A percentile compares a stretch with the other conserved stretches of the same genome.
Conservation (phyloP, 2,797 vertebrate species). For the Halcyon smyrnensis region DNA sequence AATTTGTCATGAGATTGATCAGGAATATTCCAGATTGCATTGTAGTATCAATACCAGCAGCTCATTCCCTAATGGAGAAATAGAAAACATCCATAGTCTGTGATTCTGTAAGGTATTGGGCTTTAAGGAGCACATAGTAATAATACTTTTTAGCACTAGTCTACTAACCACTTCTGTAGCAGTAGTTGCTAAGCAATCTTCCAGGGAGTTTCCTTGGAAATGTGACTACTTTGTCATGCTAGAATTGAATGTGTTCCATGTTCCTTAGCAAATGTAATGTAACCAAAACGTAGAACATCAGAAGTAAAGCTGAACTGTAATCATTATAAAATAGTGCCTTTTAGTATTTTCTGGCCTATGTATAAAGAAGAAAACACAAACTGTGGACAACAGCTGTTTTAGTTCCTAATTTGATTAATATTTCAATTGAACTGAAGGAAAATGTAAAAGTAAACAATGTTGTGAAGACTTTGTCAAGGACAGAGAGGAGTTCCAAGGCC, state of each 20-base stretch:
- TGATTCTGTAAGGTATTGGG: background rate
- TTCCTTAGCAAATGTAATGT: background rate
- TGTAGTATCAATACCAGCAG: background rate
- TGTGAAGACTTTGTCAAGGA: background rate
- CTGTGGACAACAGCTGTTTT: background rate
- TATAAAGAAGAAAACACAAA: background rate
- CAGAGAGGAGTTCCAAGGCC: background rate
- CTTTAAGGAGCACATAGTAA: background rate
- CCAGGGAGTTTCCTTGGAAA: background rate
- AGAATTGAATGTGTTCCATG: background rate
- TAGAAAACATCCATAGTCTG: background rate
- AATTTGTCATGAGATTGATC: background rate
- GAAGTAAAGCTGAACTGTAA: background rate
- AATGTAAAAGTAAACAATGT: background rate
- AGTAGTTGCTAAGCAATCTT: background rate
- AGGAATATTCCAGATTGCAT: background rate
- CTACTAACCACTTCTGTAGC: background rate
- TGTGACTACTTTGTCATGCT: background rate
- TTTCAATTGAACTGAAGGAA: background rate
- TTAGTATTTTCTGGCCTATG: background rate
- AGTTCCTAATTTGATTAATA: background rate
- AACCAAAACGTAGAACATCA: background rate
- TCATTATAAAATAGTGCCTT: background rate
- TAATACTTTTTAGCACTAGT: background rate
- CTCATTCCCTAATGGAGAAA: background rate